Conservation (phyloP, 2,113 vertebrate genomes). For the Myotis lucifugus region DNA sequence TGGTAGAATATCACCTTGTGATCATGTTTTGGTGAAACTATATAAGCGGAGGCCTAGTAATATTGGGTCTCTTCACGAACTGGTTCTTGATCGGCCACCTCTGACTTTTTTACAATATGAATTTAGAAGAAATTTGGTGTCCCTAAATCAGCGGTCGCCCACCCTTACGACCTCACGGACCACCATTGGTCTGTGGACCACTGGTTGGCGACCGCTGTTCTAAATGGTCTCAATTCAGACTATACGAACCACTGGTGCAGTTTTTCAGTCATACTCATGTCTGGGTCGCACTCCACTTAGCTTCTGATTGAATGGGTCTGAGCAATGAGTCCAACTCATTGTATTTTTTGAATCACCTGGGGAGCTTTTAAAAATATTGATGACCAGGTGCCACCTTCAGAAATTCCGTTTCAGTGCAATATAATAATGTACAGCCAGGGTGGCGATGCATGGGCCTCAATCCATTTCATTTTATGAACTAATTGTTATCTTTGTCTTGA, state of each 20-base stretch:
- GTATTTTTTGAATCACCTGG: not conserved
- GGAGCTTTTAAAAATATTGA: not conserved
- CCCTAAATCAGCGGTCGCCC: no score
- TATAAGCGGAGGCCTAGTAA: not conserved
- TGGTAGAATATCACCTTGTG: not conserved
- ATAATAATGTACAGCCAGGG: not conserved
- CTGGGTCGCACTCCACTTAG: not conserved
- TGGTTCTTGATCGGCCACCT: not conserved
- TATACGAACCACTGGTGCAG: not conserved
- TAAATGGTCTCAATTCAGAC: not conserved
- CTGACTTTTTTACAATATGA: not conserved
- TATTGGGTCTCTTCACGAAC: not conserved
- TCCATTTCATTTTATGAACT: not conserved
- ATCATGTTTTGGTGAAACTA: not conserved
- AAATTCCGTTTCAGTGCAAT: slow-evolving; percentile 23
- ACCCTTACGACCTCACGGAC: no score
- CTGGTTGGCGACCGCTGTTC: not conserved
- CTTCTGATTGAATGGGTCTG: slow-evolving; percentile 28
- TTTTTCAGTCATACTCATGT: slow-evolving; percentile 17
- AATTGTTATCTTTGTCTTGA: not conserved
- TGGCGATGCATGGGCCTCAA: not conserved
- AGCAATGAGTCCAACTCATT: not conserved
- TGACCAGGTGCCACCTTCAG: not conserved
- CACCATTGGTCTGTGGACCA: no score
- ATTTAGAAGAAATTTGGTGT: not conserved